Conservation (phyloP, 1,140 invertebrate species). For the Euwallacea similis region DNA sequence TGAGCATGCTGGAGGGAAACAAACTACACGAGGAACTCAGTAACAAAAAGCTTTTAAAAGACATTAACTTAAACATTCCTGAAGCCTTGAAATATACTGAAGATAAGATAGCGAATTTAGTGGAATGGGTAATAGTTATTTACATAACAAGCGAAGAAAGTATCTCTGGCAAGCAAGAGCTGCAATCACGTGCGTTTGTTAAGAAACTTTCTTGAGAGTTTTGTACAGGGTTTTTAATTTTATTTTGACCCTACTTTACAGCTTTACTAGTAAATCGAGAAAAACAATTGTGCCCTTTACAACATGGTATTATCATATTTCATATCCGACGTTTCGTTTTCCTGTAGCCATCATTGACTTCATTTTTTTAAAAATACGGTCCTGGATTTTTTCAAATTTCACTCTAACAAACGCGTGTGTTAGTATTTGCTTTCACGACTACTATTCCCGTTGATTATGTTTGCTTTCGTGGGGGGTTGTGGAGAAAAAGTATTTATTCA, state of each 20-base stretch:
- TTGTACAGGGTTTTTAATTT: neutral
- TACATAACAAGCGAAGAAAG: too few species aligned
- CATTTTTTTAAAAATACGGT: too few species aligned
- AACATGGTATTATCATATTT: neutral
- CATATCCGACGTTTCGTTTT: neutral
- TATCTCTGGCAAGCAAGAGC: too few species aligned
- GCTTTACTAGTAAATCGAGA: neutral
- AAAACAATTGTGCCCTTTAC: neutral
- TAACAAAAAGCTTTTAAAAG: slow-evolving; percentile 41
- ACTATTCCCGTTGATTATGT: too few species aligned
- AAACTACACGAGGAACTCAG: slow-evolving; percentile 48
- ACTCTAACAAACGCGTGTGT: too few species aligned
- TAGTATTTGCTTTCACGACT: too few species aligned
- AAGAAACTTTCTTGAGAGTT: too few species aligned
- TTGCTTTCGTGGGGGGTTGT: too few species aligned
- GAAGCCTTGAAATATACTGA: slow-evolving; percentile 49
- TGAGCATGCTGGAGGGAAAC: slow-evolving; percentile 50
- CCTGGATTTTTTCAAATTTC: too few species aligned
- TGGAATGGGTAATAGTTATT: slow-evolving; percentile 48
- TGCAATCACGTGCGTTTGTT: too few species aligned
- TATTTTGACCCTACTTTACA: neutral
- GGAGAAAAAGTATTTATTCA: neutral
- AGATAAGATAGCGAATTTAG: slow-evolving; percentile 38
- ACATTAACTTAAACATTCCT: slow-evolving; percentile 51
- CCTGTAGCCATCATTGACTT: neutral